Percentiles rank a stretch among this genome's conserved stretches.
Conservation (phyloP, 2,888 invertebrate species). For the Agelastica alni region DNA sequence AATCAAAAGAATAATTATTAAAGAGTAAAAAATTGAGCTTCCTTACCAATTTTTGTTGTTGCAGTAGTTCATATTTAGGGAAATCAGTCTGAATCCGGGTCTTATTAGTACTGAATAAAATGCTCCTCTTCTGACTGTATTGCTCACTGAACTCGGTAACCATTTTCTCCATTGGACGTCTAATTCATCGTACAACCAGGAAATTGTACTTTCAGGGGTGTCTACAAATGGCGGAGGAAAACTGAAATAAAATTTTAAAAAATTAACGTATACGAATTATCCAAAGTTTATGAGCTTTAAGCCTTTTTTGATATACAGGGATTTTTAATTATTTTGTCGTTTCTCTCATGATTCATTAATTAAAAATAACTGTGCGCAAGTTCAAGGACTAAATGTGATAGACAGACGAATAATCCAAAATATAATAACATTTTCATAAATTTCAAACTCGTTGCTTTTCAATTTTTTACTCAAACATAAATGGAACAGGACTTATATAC, state of each 20-base stretch:
- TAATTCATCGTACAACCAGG: slow-evolving; percentile 91
- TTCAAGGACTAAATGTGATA: too few relatives aligned
- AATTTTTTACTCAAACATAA: too few relatives aligned
- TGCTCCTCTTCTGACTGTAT: slow-evolving; percentile 83
- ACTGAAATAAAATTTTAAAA: slow-evolving; percentile 60
- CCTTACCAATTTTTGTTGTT: slow-evolving; percentile 90
- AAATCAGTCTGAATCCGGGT: slow-evolving; percentile 88
- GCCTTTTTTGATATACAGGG: too few relatives aligned
- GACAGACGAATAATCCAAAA: too few relatives aligned
- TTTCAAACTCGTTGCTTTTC: too few relatives aligned
- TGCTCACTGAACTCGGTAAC: slow-evolving; percentile 86
- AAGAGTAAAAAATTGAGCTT: background rate
- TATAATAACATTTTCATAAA: too few relatives aligned
- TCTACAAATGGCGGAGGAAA: slow-evolving; percentile 87
- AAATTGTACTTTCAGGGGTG: slow-evolving; percentile 77
- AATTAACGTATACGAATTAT: too few relatives aligned
- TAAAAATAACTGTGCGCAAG: too few relatives aligned
- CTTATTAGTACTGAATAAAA: slow-evolving; percentile 90
- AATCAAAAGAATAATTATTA: background rate
- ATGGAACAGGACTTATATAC: too few relatives aligned
- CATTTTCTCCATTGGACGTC: slow-evolving; percentile 90
- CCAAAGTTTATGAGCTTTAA: too few relatives aligned
- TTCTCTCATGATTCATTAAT: too few relatives aligned
- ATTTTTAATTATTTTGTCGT: too few relatives aligned
- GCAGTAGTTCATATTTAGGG: slow-evolving; percentile 96